Evolutionary conservation across 2,888 invertebrate genomes (phyloP).

Genomic region (Leptinotarsa rubiginosa): DNA sequence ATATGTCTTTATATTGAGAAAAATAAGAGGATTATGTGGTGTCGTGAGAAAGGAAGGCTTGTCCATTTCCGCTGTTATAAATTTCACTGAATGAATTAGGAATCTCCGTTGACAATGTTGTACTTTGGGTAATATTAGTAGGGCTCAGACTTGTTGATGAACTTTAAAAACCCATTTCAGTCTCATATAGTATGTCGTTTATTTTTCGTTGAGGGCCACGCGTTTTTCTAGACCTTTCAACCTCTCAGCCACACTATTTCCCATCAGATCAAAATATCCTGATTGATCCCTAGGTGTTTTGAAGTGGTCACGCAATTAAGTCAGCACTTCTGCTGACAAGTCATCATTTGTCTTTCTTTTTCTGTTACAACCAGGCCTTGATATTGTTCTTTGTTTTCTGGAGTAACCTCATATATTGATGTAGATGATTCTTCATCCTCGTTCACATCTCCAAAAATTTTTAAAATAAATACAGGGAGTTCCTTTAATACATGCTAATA

Average conservation of each 20-base stretch:
- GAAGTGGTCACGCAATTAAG: constrained; percentile 25
- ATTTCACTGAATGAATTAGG: neutral
- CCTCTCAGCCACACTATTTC: constrained; percentile 22
- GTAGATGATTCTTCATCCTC: neutral
- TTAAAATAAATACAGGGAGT: too few species aligned
- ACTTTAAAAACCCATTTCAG: constrained; percentile 18
- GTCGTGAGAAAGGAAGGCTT: neutral
- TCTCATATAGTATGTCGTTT: constrained; percentile 26
- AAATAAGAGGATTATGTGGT: neutral
- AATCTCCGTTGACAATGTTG: neutral
- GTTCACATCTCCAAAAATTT: constrained; percentile 21
- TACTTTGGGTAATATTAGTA: neutral
- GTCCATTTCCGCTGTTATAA: neutral
- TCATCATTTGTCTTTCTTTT: constrained; percentile 24
- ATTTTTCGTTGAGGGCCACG: constrained; percentile 27
- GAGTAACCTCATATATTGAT: constrained; percentile 13
- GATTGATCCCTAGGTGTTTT: constrained; percentile 16
- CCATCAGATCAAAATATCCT: constrained; percentile 20
- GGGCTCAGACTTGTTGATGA: neutral
- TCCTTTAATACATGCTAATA: too few species aligned
- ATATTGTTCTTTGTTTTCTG: constrained; percentile 13
- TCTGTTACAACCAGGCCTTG: constrained; percentile 14
- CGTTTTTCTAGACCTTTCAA: constrained; percentile 23
- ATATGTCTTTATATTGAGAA: neutral
- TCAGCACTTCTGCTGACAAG: constrained; percentile 27